These are phyloP conservation scores for Lysandra coridon DNA, from an alignment of 2,888 invertebrate genomes.

Conservation along the genomic window DNA sequence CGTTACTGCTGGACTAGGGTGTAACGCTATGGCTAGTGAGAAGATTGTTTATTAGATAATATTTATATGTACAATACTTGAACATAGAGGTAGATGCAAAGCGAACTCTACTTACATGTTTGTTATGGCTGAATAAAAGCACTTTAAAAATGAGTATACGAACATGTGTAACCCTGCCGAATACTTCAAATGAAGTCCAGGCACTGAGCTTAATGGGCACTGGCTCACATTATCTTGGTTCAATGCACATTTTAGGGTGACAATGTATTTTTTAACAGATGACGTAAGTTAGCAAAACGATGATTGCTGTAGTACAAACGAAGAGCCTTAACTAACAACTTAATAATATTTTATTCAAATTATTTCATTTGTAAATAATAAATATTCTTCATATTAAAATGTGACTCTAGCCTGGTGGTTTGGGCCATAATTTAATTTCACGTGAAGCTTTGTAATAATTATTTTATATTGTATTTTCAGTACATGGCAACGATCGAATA, in stretches of 20 bases:
- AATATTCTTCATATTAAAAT: no score
- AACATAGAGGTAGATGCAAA: background rate
- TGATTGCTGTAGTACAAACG: background rate
- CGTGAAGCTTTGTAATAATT: background rate
- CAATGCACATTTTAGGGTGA: conserved; percentile 27
- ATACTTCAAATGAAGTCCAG: conserved; percentile 30
- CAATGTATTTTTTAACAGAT: background rate
- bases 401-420: background rate
- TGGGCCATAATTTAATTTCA: background rate
- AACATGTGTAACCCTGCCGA: conserved; percentile 26
- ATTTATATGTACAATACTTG: background rate
- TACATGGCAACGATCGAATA: conserved; percentile 69
- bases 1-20: background rate
- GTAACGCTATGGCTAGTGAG: background rate
- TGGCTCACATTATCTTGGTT: conserved; percentile 24
- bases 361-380: no score
- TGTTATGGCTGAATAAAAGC: background rate
- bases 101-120: conserved; percentile 8
- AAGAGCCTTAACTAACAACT: background rate
- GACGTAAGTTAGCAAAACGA: background rate
- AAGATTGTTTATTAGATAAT: background rate
- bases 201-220: conserved; percentile 16
- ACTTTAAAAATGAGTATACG: background rate
- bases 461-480: conserved; percentile 53
- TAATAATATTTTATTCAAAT: no score